Base-by-base conservation (phyloP, 2,888 invertebrate genomes). In the Macrosiphum euphorbiae region DNA sequence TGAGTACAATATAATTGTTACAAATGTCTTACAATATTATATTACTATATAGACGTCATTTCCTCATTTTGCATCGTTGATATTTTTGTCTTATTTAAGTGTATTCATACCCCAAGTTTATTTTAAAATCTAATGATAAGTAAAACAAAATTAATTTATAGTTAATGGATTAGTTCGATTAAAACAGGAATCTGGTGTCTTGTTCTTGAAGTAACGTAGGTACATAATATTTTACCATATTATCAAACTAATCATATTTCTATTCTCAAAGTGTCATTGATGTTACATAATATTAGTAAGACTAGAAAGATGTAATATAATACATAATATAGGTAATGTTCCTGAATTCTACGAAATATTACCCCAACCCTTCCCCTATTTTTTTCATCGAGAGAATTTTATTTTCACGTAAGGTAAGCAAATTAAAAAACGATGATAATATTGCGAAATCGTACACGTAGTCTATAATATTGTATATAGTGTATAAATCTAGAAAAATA, bases 331-430 rank as follows among this genome's bases (percentile, higher is more conserved):
- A 7, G 4, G 44, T n/a, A 13, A 35, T 67, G 16, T 67, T n/a
- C 67, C 13, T 16, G 5, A n/a, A 67, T 35, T 16, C n/a, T 20
- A 35, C 20, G 35, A 35, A 78, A 78, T 16, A 78, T 7, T 35
- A 78, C 28, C 3, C 8, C 7, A 20, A 0, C 0, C 8, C 3
- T 35, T 67, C 35, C 2, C 0, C 16, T 7, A 20, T 35, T 20
- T 67, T 78, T n/a, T n/a, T 78, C 1, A 0, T 78, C 3, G 7
- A 8, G 3, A 35, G 2, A 20, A 78, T 78, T 35, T 20, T 20
- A 35, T 35, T 78, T 26, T 8, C 78, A 24, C 20, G 7, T 7
- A 78, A 67, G 16, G 1, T 35, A 35, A 0, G 67, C 20, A 20
- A 20, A 78, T 20, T 1, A 20, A 78, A 78, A 20, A 11, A 35